These are phyloP conservation scores for Gallinago solitaria DNA, from an alignment of 2,797 vertebrate genomes.

Conservation along the genomic window DNA sequence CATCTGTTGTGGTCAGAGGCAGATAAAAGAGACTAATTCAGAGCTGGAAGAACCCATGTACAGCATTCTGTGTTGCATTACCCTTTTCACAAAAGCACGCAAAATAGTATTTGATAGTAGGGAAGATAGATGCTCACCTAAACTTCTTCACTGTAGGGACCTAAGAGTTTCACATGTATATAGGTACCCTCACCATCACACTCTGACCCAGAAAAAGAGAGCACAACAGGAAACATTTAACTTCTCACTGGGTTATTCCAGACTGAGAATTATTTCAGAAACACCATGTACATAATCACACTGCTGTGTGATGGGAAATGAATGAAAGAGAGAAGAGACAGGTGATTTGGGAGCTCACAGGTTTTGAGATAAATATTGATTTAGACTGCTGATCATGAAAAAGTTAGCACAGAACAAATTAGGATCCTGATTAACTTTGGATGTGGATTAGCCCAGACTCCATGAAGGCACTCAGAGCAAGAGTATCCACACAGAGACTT, in stretches of 20 bases:
- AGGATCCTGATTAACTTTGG: background rate
- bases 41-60: constrained; percentile 74
- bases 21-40: constrained; percentile 82
- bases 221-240: background rate
- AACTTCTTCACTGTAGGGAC: background rate
- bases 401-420: background rate
- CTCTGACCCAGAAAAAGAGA: background rate
- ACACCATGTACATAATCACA: background rate
- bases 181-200: background rate
- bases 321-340: background rate
- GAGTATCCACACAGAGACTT: background rate
- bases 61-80: constrained; percentile 72
- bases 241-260: background rate
- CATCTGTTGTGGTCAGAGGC: constrained; percentile 81
- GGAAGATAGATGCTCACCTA: constrained; percentile 46
- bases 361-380: background rate
- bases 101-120: background rate
- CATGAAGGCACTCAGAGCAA: background rate
- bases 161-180: background rate
- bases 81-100: constrained; percentile 26
- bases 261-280: background rate
- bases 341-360: background rate
- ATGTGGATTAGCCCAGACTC: background rate
- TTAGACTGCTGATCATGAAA: background rate
- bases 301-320: background rate